Percentiles rank a stretch among this genome's conserved stretches.
Evolutionary conservation across 2,888 invertebrate genomes (phyloP).

Genomic region (Stenodera caucasica): DNA sequence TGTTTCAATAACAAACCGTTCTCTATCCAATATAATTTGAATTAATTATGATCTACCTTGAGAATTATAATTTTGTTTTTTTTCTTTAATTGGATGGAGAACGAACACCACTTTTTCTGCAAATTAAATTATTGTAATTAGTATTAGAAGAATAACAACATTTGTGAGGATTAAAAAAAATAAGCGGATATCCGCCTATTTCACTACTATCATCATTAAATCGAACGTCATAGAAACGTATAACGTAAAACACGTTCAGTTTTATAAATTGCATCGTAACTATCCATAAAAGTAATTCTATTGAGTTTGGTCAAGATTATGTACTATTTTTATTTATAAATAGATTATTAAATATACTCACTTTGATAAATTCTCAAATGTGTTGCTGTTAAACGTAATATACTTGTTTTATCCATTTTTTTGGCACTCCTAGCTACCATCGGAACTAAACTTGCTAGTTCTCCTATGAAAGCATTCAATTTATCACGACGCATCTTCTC

Average conservation of each 20-base stretch:
- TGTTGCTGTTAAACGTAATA: constrained; percentile 83
- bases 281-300: not conserved
- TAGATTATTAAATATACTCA: constrained; percentile 38
- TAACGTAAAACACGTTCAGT: not conserved
- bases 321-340: not conserved
- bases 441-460: constrained; percentile 81
- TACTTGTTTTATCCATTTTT: constrained; percentile 88
- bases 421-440: constrained; percentile 80
- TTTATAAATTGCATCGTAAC: not conserved
- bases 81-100: no score
- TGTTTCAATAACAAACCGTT: not conserved
- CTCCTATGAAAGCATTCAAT: constrained; percentile 81
- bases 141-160: not conserved
- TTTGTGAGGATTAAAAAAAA: not conserved
- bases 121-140: no score
- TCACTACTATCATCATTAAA: not conserved
- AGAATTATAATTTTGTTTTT: no score
- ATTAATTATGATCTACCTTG: not conserved
- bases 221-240: no score
- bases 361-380: constrained; percentile 78
- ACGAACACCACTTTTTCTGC: no score
- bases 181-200: not conserved
- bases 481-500: constrained; percentile 91
- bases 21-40: not conserved
- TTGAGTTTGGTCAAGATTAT: constrained; percentile 3